Evolutionary conservation across 2,797 vertebrate species (phyloP).

Genomic region (Danio tinwini): DNA sequence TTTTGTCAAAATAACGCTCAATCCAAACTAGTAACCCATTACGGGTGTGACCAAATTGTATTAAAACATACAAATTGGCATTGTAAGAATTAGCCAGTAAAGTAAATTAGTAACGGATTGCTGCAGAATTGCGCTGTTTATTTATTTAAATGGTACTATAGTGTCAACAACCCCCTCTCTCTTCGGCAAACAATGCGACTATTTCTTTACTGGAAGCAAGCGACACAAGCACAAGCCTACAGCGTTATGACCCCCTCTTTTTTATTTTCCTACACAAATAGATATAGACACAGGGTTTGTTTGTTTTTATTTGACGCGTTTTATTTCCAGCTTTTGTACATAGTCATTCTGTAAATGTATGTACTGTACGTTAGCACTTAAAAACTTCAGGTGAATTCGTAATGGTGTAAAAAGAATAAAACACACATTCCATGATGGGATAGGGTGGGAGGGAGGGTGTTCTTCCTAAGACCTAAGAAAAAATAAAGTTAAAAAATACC

Average conservation of each 20-base stretch:
- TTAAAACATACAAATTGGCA: too few species aligned
- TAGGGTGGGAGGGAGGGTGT: slow-evolving; percentile 18
- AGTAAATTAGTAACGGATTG: too few species aligned
- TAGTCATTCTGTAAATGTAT: slow-evolving; percentile 76
- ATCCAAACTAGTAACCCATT: too few species aligned
- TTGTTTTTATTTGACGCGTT: slow-evolving; percentile 32
- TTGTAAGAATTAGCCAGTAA: too few species aligned
- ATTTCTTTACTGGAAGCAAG: slow-evolving; percentile 44
- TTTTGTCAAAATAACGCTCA: too few species aligned
- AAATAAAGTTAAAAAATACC: slow-evolving; percentile 11
- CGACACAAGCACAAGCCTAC: slow-evolving; percentile 69
- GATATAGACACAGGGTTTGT: slow-evolving; percentile 64
- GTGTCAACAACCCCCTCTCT: slow-evolving; percentile 21
- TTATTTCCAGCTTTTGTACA: slow-evolving; percentile 74
- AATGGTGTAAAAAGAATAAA: slow-evolving; percentile 34
- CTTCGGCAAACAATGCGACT: slow-evolving; percentile 34
- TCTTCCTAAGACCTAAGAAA: slow-evolving; percentile 14
- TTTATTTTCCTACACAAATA: slow-evolving; percentile 70
- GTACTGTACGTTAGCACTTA: slow-evolving; percentile 71
- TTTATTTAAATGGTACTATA: background rate
- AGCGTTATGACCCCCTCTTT: slow-evolving; percentile 69
- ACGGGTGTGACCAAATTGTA: too few species aligned
- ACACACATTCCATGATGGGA: slow-evolving; percentile 56
- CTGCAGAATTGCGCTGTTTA: too few species aligned
- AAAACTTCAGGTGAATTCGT: slow-evolving; percentile 64